Conservation (phyloP, 35 echinoderm and acorn worm genomes). For the Diadema setosum region DNA sequence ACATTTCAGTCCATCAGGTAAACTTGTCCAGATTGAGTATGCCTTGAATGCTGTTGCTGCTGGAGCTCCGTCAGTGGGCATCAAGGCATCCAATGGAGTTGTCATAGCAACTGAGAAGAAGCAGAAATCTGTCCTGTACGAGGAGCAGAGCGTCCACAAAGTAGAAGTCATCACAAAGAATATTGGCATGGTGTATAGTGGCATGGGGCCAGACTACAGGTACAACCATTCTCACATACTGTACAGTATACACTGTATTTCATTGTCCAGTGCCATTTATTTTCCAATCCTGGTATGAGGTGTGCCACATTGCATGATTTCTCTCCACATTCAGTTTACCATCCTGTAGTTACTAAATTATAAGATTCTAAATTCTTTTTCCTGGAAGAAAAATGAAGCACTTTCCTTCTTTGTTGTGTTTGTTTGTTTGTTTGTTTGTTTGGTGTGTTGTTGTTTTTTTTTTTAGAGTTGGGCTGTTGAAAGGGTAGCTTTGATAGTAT, state of each 20-base stretch:
- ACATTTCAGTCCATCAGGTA: conserved; percentile 84
- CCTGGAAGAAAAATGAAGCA: too few species aligned
- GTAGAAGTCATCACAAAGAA: conserved; percentile 96
- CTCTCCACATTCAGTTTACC: background rate
- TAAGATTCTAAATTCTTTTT: too few species aligned
- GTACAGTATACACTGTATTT: background rate
- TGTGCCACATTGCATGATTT: background rate
- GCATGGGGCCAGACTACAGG: conserved; percentile 99
- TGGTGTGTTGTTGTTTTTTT: too few species aligned
- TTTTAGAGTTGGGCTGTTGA: too few species aligned
- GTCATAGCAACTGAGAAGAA: conserved; percentile 99
- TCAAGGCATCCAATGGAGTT: conserved; percentile 98
- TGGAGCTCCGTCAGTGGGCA: conserved; percentile 86
- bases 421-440: too few species aligned
- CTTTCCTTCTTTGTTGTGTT: too few species aligned
- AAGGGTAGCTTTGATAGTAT: too few species aligned
- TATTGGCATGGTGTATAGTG: conserved; percentile 99
- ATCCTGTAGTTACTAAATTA: background rate
- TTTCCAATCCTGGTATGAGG: background rate
- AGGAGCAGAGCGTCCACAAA: conserved; percentile 96
- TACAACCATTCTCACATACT: background rate
- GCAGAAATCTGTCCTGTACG: conserved; percentile 96
- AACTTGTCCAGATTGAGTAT: conserved; percentile 99
- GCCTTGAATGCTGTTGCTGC: conserved; percentile 96
- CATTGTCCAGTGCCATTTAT: background rate